A percentile compares a stretch with the other conserved stretches of the same genome.
Evolutionary conservation across 2,888 invertebrate species (phyloP).

Genomic region (Oxystoma pomonae): DNA sequence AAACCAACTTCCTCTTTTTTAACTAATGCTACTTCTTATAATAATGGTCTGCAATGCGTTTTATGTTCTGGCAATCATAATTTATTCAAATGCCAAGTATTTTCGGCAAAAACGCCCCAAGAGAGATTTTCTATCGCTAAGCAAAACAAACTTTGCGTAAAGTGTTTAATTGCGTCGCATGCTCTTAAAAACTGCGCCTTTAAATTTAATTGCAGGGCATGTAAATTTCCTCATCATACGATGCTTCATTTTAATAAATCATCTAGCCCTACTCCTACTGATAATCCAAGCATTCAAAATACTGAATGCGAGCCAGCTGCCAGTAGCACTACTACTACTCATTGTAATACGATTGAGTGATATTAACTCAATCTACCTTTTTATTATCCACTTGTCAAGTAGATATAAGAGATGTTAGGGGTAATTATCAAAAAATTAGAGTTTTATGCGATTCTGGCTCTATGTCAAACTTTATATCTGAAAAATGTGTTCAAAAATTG

Average conservation of each 20-base stretch:
- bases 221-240: not conserved
- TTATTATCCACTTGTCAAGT: not conserved
- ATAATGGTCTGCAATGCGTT: too few species aligned
- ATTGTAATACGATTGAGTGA: not conserved
- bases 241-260: not conserved
- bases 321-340: not conserved
- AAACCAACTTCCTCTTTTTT: not conserved
- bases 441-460: not conserved
- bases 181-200: not conserved
- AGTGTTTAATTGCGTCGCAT: not conserved
- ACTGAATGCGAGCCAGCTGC: too few species aligned
- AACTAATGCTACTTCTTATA: not conserved
- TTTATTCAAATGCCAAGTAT: not conserved
- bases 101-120: too few species aligned
- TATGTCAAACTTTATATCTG: not conserved
- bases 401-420: too few species aligned
- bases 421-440: not conserved
- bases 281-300: too few species aligned
- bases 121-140: too few species aligned
- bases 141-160: conserved; percentile 1
- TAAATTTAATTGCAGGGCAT: not conserved
- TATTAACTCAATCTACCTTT: not conserved
- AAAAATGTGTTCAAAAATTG: not conserved
- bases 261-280: too few species aligned
- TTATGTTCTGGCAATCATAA: not conserved